Base-by-base conservation (phyloP, 2,888 invertebrate species). In the Gastracanthus pulcherrimus region DNA sequence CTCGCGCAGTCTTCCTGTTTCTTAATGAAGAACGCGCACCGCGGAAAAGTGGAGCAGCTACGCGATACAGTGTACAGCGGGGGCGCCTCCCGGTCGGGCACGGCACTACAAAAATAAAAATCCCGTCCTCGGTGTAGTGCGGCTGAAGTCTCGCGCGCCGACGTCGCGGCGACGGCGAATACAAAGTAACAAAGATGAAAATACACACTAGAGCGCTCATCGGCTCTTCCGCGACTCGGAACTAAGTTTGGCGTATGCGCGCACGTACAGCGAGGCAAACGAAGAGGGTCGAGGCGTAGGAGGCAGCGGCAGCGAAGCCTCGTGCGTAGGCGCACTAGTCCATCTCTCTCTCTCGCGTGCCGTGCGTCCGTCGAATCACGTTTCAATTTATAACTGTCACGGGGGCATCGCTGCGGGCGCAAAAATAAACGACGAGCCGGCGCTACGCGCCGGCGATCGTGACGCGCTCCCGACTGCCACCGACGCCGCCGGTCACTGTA, bases 301-400 rank as follows among this genome's bases (percentile, higher is more conserved):
- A 66, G 19, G 69, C 62, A 5, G 45, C 26, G n/a, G n/a, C n/a
- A n/a, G n/a, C n/a, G n/a, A n/a, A n/a, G n/a, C n/a, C n/a, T n/a
- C n/a, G 16, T 4, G 62, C 29, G 66, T 62, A 34, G 62, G 23
- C 62, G n/a, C n/a, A n/a, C n/a, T n/a, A n/a, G n/a, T n/a, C n/a
- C n/a, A n/a, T n/a, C n/a, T n/a, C n/a, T 55, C 34, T 16, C 19
- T 31, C 36, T 67, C 75, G 71, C 62, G 71, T 80, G 84, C 84
- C 84, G 84, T 84, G 77, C 81, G 83, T 67, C 82, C 76, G 77
- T 72, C 83, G 86, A 84, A 87, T 88, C 86, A 86, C 87, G 84
- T 86, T 87, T 86, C 88, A 87, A 89, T 88, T 89, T 89, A 86
- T 89, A 88, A 88, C 85, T 86, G 87, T 87, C 87, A 84, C 82